Evolutionary conservation across 2,888 invertebrate genomes (phyloP), one percentile per base, ranked within the genome.

Genomic region (Eristalinus sepulchralis): DNA sequence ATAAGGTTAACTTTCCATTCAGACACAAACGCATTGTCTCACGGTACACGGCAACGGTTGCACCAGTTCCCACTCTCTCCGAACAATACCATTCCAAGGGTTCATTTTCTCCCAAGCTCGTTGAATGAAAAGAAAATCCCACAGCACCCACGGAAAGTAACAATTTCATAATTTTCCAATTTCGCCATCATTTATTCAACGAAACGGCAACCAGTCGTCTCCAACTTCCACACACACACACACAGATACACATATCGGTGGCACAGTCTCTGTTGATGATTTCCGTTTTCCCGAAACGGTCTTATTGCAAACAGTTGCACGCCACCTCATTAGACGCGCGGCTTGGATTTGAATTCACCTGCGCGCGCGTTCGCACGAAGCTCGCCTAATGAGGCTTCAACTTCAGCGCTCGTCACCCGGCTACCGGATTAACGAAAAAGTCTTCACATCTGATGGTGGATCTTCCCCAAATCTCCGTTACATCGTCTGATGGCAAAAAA

Each of bases 151-250:
- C 24, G 55, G 62, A 68, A 66, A 66, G 47, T 24, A 33, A 10
- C 53, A 36, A 81, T 70, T 75, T 81, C 68, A 81, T 75, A 70
- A 34, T 63, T 81, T 68, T 63, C 31, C 64, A 57, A 76, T 76
- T 81, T 81, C 70, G 59, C 59, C 81, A 81, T 60, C 64, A 76
- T 76, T 70, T 47, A 76, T 81, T 64, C 47, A 70, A 57, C 34
- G 59, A 27, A 13, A 13, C 36, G 67, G 34, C 66, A 1, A 64
- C 24, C 11, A 17, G 10, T 27, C n/a, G 9, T n/a, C 13, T 24
- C 47, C 39, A 60, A 68, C 27, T 27, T 31, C 55, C 39, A 81
- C 67, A 63, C 22, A n/a, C 22, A 8, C 39, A 36, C 2, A 59
- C 6, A 47, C 17, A 39, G 0, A 57, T 17, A n/a, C n/a, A n/a